Evolutionary conservation across 2,113 vertebrate species (phyloP), one percentile per base, ranked within the genome.

Genomic region (Australoheros scitulus): DNA sequence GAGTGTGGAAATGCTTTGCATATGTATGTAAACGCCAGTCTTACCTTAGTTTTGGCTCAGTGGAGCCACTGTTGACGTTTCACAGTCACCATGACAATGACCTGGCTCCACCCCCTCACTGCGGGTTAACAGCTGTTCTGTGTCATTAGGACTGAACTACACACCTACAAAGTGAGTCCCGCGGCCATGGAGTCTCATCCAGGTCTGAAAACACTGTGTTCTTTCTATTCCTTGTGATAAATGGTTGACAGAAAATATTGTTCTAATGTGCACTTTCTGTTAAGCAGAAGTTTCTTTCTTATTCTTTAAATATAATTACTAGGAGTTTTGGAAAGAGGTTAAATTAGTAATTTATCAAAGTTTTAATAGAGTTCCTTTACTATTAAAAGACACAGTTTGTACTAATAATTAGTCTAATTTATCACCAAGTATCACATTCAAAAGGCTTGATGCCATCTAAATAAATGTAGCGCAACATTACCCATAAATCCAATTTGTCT

Each of bases 1-100:
- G 22, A 18, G 15, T 26, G 15, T 68, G 22, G 64, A 47, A 68
- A 68, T 9, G 38, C 63, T 43, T 7, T 43, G 63, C 15, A 43
- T 24, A 65, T 65, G 13, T 36, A 26, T 26, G 17, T 68, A 47
- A 47, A 47, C 43, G 11, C 13, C 43, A 47, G 14, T 29, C 22
- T 83, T 80, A 89, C 86, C 60, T 81, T 1, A 6, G 3, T 11
- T 0, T 13, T 1, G 6, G 13, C 7, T 4, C 1, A 4, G 3
- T 10, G 1, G 1, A 3, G 36, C 22, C 6, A 3, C 2, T 5
- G 15, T 47, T 47, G 36, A n/a, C 11, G 70, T 59, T 22, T 68
- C 32, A 36, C 9, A 0, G 90, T 89, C 32, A 86, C 38, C 82
- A 64, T 87, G 90, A 29, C 87, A 90, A 91, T 81, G 15, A 10